Base-by-base conservation (phyloP, 2,888 invertebrate genomes). In the Eupithecia pulchellata region DNA sequence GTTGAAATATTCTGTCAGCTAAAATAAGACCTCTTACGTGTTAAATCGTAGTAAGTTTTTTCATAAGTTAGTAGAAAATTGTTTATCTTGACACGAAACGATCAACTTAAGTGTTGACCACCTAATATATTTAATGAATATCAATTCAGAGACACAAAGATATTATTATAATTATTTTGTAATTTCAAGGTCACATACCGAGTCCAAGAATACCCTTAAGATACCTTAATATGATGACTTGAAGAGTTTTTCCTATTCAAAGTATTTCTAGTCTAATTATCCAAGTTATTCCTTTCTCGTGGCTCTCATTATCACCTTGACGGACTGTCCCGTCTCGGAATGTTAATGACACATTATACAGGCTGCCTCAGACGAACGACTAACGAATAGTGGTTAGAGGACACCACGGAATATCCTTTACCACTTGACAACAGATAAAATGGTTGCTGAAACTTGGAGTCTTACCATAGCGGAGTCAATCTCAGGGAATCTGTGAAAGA, bases 271-370 rank as follows among this genome's bases (percentile, higher is more conserved):
- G 8, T 57, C 17, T 52, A 29, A 27, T 57, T 29, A 29, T 14
- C 57, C 57, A 20, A 29, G 57, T 29, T 57, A 60, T n/a, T 60
- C 57, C 57, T 57, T 57, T 57, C 57, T 29, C 57, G 57, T 17
- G 17, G 27, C 17, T 62, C 30, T 34, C 62, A 62, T 68, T 68
- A 69, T 47, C 64, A 47, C 68, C 64, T 60, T 61, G 69, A 65
- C 52, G 69, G 52, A 65, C 60, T 65, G 66, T 69, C 64, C 14
- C 34, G n/a, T 29, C 29, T 17, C 5, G 29, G 57, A 29, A 57
- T 57, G 27, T 57, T 57, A 57, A 57, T 57, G 17, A 57, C 57
- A 29, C 52, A 52, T 52, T 57, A 27, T 29, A 29, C 27, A 29
- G 29, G 29, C 29, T 57, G 29, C 27, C 29, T 27, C 57, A 57